Base-by-base conservation (phyloP, 2,797 vertebrate species). In the Myripristis jacobus region DNA sequence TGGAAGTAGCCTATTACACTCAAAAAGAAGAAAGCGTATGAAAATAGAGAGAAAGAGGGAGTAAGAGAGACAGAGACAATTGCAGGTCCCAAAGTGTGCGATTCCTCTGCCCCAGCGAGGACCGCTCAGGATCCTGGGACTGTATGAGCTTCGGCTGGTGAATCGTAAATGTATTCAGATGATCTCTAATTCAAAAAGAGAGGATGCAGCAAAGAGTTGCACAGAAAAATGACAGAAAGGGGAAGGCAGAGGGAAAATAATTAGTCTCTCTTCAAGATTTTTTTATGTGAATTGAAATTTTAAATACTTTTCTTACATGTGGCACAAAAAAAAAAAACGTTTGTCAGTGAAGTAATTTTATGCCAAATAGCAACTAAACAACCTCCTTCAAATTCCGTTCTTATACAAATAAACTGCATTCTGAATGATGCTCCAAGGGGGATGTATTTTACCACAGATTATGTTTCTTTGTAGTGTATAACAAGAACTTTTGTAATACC, bases 51-150 rank as follows among this genome's bases (percentile, higher is more conserved):
- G 59, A 52, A 48, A 27, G 50, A 43, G n/a, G 19, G 65, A 48
- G 63, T 73, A 47, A 50, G 68, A 75, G 77, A 59, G 57, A 66
- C 58, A 56, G 56, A 83, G 41, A 51, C n/a, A 56, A 34, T 73
- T 31, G 75, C 58, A 64, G 55, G 46, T 75, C 71, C 69, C 57
- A 47, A 38, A 25, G 59, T 77, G 50, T 25, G 60, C 19, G 36
- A 3, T 25, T 70, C 69, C 73, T 66, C 59, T 55, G 54, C 57
- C 59, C 13, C 2, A 19, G 13, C 12, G 2, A 41, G 53, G 44
- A 70, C 58, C 70, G 24, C 67, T 70, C 51, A 79, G 21, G 50
- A 64, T 44, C 54, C 58, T 64, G 46, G 25, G 65, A 56, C 71
- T 6, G 55, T 41, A 63, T 22, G 22, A 24, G 13, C 25, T 56